Evolutionary conservation across 1,140 invertebrate genomes (phyloP), one percentile per base, ranked within the genome.

Genomic region (Zaprionus ghesquierei): DNA sequence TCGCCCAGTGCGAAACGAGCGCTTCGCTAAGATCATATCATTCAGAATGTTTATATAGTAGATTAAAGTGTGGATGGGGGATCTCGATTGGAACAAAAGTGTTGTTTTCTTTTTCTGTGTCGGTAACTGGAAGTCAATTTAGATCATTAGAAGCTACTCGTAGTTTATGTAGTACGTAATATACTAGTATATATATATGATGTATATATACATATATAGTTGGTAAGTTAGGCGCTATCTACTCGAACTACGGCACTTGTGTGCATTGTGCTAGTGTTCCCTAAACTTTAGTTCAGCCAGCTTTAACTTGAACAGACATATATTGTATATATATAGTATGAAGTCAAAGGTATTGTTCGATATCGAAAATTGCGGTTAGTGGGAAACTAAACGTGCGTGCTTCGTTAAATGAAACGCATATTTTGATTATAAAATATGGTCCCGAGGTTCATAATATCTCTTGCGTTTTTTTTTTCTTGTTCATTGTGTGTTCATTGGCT

Each of bases 391-490:
- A 70, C 29, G 74, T 85, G 85, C 77, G 77, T 85, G 81, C 77
- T 75, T 79, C 77, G 65, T 68, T 77, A 62, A 59, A 62, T 91
- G 90, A 91, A 91, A 91, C 90, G 86, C 90, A 91, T 91, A 91
- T 91, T 91, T 91, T 91, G 89, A 90, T 91, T 91, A 80, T 89
- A 91, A 91, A 91, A 91, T 91, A 91, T 91, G 90, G 90, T 91
- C 90, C 90, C 90, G 84, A 89, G 84, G 84, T 89, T 89, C 73
- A 79, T 75, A 77, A 82, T 87, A 76, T 79, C 81, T 87, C 59
- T 71, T 61, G 74, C 35, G 50, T 65, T 69, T 81, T 38, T 38
- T n/a, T 38, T 15, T 15, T 15, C 8, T 38, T 15, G 15, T 41
- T 13, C 2, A 15, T 6, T 15, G n/a, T 65, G 55, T 60, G 61